Conservation (phyloP, 2,797 vertebrate species). For the Garrulus glandarius region DNA sequence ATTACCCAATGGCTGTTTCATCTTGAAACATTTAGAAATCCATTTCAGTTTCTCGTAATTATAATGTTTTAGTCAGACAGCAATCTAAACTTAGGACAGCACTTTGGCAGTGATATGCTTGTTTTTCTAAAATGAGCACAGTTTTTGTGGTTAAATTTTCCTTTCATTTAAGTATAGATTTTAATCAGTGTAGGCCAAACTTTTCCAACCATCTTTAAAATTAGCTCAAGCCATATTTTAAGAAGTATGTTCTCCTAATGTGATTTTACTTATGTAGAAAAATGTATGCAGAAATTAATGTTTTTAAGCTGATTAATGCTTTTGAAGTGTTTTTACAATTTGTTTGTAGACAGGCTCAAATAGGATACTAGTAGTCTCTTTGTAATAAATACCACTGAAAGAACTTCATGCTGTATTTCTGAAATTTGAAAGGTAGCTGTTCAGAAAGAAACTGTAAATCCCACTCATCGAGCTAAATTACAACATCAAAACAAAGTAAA, state of each 20-base stretch:
- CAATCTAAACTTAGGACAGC: constrained; percentile 67
- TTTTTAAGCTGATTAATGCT: neutral
- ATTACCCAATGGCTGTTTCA: constrained; percentile 65
- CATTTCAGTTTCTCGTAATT: constrained; percentile 74
- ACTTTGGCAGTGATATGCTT: constrained; percentile 64
- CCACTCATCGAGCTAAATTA: neutral
- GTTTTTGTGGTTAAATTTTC: constrained; percentile 73
- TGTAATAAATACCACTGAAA: neutral
- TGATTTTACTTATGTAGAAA: neutral
- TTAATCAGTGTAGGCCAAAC: constrained; percentile 63
- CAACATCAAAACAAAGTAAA: neutral
- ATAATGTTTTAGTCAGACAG: constrained; percentile 61
- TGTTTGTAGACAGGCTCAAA: neutral
- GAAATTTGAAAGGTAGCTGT: constrained; percentile 16
- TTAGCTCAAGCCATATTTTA: constrained; percentile 54
- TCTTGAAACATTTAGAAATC: constrained; percentile 74
- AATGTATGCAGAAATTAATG: neutral
- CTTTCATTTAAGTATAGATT: constrained; percentile 72
- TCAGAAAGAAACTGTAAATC: neutral
- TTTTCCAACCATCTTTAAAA: constrained; percentile 64
- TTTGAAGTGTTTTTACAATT: neutral
- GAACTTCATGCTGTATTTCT: neutral
- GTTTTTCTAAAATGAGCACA: constrained; percentile 70
- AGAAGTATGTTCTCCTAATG: constrained; percentile 45
- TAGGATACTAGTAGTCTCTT: neutral